A percentile compares a stretch with the other conserved stretches of the same genome.
These are phyloP conservation scores for Merluccius polli DNA, from an alignment of 2,797 vertebrate genomes.

Conservation along the genomic window DNA sequence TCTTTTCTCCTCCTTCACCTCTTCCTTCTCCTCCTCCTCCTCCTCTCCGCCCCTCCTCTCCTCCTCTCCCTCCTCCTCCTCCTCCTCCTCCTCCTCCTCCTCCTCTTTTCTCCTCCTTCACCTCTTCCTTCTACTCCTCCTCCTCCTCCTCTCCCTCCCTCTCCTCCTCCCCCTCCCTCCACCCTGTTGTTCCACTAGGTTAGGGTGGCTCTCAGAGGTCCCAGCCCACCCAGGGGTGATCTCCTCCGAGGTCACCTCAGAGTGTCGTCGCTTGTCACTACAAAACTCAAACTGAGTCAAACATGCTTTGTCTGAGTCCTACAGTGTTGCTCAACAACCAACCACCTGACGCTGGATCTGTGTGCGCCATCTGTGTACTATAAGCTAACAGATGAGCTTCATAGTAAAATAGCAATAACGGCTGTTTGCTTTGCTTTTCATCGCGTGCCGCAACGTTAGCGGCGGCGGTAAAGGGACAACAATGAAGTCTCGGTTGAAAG, in stretches of 20 bases:
- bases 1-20: conserved; percentile 19
- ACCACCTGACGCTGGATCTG: not conserved
- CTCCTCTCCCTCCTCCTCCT: conserved; percentile 15
- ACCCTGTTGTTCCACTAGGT: conserved; percentile 39
- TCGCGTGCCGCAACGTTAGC: not conserved
- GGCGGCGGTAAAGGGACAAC: not conserved
- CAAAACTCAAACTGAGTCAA: not conserved
- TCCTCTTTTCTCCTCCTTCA: conserved; percentile 32
- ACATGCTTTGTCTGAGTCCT: not conserved
- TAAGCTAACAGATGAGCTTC: not conserved
- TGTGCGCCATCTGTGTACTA: not conserved
- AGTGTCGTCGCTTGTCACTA: not conserved
- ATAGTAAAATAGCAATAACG: not conserved
- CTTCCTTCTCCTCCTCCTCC: conserved; percentile 27
- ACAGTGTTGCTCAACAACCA: not conserved
- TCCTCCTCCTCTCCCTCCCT: conserved; percentile 47
- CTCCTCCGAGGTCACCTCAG: conserved; percentile 34
- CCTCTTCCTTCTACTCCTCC: conserved; percentile 22
- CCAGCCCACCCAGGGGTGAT: conserved; percentile 44
- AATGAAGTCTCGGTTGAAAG: not conserved
- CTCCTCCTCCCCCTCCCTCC: conserved; percentile 23
- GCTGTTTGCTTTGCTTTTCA: not conserved
- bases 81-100: conserved; percentile 46
- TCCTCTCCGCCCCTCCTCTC: conserved; percentile 46
- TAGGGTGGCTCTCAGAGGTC: conserved; percentile 48